A percentile compares a stretch with the other conserved stretches of the same genome.
These are phyloP conservation scores for Melanerpes formicivorus DNA, from an alignment of 2,113 vertebrate genomes.

Conservation along the genomic window DNA sequence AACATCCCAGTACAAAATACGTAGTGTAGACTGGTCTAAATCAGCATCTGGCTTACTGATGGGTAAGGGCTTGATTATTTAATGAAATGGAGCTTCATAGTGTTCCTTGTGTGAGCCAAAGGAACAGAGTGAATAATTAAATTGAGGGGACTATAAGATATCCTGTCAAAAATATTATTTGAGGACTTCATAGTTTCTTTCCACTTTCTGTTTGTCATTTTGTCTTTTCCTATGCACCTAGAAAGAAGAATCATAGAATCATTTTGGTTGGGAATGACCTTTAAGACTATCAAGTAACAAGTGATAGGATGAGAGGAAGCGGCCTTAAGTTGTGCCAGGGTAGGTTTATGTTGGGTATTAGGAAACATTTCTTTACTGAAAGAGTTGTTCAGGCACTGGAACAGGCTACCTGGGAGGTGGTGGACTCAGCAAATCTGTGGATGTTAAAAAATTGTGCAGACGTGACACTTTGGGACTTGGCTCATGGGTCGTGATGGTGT, in stretches of 20 bases:
- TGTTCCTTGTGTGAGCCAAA: not conserved
- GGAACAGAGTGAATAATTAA: not conserved
- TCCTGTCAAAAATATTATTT: not conserved
- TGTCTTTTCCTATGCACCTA: not conserved
- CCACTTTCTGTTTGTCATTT: rapidly evolving
- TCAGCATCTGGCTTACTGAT: not conserved
- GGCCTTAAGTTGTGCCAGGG: no score
- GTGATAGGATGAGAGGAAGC: no score
- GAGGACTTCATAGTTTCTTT: not conserved
- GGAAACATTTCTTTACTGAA: no score
- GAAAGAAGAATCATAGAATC: not conserved
- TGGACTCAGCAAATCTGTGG: no score
- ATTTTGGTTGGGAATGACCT: no score
- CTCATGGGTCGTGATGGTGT: no score
- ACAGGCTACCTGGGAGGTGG: no score
- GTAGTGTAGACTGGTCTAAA: not conserved
- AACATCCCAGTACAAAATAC: not conserved
- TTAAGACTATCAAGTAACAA: no score
- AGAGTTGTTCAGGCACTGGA: no score
- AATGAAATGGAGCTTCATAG: not conserved
- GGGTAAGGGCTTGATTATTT: not conserved
- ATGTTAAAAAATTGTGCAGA: no score
- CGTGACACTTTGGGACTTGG: no score
- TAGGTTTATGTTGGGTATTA: no score
- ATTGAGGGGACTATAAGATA: not conserved